Evolutionary conservation across 2,113 vertebrate genomes (phyloP).

Genomic region (Phocoena sinus): DNA sequence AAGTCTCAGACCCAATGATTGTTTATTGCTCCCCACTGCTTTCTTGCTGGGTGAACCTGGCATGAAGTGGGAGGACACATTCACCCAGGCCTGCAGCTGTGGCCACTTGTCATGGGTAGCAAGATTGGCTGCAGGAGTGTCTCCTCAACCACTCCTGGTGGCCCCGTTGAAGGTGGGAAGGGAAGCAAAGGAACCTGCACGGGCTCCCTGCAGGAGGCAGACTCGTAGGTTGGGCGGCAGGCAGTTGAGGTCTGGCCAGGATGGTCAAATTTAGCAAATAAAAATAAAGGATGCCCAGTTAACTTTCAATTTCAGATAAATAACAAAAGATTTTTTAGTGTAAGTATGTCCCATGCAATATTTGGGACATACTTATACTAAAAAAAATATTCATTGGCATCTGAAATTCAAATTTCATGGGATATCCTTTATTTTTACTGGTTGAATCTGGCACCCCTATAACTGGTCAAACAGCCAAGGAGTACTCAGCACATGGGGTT

Average conservation of each 20-base stretch:
- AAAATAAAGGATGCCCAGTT: neutral
- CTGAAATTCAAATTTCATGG: slow-evolving; percentile 32
- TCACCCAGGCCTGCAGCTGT: neutral
- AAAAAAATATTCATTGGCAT: neutral
- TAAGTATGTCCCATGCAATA: neutral
- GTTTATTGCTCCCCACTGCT: neutral
- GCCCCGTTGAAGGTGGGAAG: neutral
- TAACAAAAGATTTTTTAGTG: neutral
- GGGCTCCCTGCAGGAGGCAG: neutral
- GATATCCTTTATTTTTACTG: neutral
- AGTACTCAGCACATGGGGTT: neutral
- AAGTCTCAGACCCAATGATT: neutral
- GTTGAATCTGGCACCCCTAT: neutral
- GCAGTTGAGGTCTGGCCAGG: neutral
- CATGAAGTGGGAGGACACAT: neutral
- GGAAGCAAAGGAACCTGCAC: neutral
- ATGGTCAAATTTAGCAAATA: neutral
- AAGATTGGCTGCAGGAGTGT: neutral
- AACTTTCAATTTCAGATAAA: neutral
- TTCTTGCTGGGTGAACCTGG: slow-evolving; percentile 1
- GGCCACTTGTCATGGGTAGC: neutral
- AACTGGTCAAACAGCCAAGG: neutral
- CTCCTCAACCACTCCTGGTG: neutral
- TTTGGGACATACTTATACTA: neutral
- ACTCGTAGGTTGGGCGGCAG: neutral